Evolutionary conservation across 2,888 invertebrate genomes (phyloP).

Genomic region (Enchytraeus crypticus): DNA sequence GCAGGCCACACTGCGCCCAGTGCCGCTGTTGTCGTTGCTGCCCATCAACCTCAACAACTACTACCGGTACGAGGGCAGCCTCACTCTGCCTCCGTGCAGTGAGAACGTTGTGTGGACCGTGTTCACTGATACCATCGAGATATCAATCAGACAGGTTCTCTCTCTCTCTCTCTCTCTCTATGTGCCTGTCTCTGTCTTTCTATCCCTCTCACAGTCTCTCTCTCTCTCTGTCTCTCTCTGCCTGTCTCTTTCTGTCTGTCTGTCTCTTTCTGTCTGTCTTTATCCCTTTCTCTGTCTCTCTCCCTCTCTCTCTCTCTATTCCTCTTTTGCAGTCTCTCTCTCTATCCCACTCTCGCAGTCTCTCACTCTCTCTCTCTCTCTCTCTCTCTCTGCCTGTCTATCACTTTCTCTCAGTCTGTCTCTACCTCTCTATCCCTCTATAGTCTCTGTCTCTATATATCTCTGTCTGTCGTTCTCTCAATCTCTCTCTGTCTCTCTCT

Average conservation of each 20-base stretch:
- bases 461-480: too few species aligned
- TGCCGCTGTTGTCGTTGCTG: constrained; percentile 26
- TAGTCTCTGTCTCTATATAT: too few species aligned
- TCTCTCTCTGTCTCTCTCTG: not conserved
- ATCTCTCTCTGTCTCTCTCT: too few species aligned
- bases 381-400: too few species aligned
- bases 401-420: too few species aligned
- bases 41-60: constrained; percentile 31
- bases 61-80: constrained; percentile 36
- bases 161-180: not conserved
- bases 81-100: constrained; percentile 41
- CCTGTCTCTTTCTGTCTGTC: not conserved
- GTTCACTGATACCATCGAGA: constrained; percentile 27
- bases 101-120: constrained; percentile 40
- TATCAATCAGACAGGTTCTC: constrained; percentile 22
- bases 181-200: not conserved
- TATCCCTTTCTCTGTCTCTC: too few species aligned
- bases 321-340: too few species aligned
- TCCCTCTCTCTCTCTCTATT: too few species aligned
- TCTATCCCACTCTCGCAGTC: too few species aligned
- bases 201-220: not conserved
- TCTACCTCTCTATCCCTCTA: too few species aligned
- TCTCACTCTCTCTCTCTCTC: too few species aligned
- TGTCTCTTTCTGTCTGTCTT: not conserved
- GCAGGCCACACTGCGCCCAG: constrained; percentile 10